Evolutionary conservation across 1,140 invertebrate genomes (phyloP), one percentile per base, ranked within the genome.

Genomic region (Drosophila suzukii): DNA sequence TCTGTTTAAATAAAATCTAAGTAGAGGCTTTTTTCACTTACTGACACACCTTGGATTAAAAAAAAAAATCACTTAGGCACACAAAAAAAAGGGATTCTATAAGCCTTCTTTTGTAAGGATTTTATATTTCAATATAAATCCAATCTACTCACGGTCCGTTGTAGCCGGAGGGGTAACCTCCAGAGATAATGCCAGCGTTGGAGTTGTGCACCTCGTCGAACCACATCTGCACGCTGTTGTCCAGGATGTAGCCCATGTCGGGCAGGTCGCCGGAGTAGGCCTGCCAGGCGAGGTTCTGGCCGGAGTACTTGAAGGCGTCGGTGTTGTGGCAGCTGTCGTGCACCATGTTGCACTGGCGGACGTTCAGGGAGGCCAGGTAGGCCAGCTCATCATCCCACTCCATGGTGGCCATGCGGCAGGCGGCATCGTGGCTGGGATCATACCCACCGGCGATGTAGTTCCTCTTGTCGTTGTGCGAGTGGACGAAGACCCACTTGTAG

Each of bases 261-360:
- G 59, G 54, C 15, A 76, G 36, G 0, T 12, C 15, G 30, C 59
- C 53, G 34, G 58, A 75, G 15, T 63, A 83, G 6, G 61, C 66
- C n/a, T 68, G 60, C 79, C 75, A 72, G 30, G 86, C 86, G 24
- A 90, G 47, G 27, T 90, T 91, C 65, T 91, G 86, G 10, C 89
- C 89, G 8, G 83, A 75, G 62, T 72, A 82, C 54, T 74, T 75
- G 46, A 82, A 91, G 38, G 53, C 51, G 15, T 74, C 65, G 0
- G 89, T 91, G 53, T 90, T 91, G 62, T 68, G 88, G 36, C 86
- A 91, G 20, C 67, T 49, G 12, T 91, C 89, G 62, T 90, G 86
- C 8, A 27, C 47, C 75, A 90, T 85, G 38, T 61, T 34, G 60
- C 89, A 91, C 36, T 73, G 65, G 2, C 63, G 57, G 0, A 88